A percentile compares a stretch with the other conserved stretches of the same genome.
Conservation (phyloP, 2,888 invertebrate genomes). For the Tenthredo livida region DNA sequence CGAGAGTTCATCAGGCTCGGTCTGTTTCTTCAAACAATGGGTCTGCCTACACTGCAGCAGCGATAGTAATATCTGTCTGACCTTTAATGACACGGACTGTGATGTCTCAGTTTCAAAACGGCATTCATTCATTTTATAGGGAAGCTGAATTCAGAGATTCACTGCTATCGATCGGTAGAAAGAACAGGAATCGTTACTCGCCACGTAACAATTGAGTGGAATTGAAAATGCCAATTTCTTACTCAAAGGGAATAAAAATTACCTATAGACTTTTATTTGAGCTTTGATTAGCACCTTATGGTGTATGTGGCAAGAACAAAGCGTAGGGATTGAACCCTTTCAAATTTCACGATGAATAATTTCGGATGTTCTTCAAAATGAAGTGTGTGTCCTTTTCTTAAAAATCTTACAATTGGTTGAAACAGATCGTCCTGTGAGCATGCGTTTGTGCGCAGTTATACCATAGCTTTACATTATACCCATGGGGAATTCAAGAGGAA, state of each 20-base stretch:
- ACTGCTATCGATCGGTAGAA: neutral
- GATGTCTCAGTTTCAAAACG: neutral
- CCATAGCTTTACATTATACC: conserved; percentile 24
- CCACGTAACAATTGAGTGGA: neutral
- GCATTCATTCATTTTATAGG: neutral
- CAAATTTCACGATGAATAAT: neutral
- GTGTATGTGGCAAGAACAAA: neutral
- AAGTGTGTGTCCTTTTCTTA: neutral
- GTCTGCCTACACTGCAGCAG: conserved; percentile 51
- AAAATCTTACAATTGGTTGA: neutral
- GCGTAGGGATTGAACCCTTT: neutral
- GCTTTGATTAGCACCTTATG: neutral
- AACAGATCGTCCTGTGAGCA: neutral
- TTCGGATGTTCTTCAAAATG: neutral
- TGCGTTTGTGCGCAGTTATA: neutral
- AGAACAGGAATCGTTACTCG: neutral
- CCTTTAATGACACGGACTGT: conserved; percentile 39
- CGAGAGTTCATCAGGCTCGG: conserved; percentile 47
- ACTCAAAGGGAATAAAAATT: neutral
- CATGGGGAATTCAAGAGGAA: conserved; percentile 19
- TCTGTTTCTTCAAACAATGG: conserved; percentile 57
- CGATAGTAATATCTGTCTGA: conserved; percentile 48
- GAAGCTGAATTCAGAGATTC: neutral
- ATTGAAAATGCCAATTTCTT: neutral
- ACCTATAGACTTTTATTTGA: neutral